These are phyloP conservation scores for Ypsolopha sequella DNA, from an alignment of 2,888 invertebrate species.

Conservation along the genomic window DNA sequence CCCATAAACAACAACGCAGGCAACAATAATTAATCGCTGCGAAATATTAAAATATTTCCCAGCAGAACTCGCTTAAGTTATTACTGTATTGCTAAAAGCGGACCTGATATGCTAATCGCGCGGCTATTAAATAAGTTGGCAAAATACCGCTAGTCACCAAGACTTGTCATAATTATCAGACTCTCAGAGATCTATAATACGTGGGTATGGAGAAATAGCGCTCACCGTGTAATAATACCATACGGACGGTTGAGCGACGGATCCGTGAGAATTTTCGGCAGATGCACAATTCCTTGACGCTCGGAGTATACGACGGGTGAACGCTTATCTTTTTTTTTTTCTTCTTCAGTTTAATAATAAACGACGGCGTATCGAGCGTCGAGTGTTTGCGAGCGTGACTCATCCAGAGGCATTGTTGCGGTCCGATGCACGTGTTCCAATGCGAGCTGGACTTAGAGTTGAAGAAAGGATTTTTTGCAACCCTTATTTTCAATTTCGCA, in stretches of 20 bases:
- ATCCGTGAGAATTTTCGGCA: constrained; percentile 71
- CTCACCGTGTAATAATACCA: constrained; percentile 55
- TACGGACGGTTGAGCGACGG: constrained; percentile 28
- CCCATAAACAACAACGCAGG: constrained; percentile 10
- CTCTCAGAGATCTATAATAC: constrained; percentile 42
- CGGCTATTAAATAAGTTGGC: constrained; percentile 44
- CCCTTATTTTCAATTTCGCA: constrained; percentile 67
- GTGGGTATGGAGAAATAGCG: constrained; percentile 37
- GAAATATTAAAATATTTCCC: constrained; percentile 14
- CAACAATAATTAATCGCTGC: constrained; percentile 11
- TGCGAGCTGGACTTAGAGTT: constrained; percentile 51
- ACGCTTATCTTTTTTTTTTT: constrained; percentile 61
- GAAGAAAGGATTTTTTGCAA: constrained; percentile 64
- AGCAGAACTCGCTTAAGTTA: constrained; percentile 24
- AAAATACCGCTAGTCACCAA: constrained; percentile 52
- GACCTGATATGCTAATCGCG: constrained; percentile 54
- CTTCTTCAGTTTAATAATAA: constrained; percentile 48
- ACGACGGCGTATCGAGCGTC: constrained; percentile 40
- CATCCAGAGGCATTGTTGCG: constrained; percentile 51
- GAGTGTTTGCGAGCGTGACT: constrained; percentile 48
- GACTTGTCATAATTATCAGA: constrained; percentile 50
- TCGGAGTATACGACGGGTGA: constrained; percentile 59
- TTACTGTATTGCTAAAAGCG: constrained; percentile 5
- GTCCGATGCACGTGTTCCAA: constrained; percentile 55
- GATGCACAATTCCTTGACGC: constrained; percentile 69